Evolutionary conservation across 2,113 vertebrate species (phyloP).

Genomic region (Odontesthes bonariensis): DNA sequence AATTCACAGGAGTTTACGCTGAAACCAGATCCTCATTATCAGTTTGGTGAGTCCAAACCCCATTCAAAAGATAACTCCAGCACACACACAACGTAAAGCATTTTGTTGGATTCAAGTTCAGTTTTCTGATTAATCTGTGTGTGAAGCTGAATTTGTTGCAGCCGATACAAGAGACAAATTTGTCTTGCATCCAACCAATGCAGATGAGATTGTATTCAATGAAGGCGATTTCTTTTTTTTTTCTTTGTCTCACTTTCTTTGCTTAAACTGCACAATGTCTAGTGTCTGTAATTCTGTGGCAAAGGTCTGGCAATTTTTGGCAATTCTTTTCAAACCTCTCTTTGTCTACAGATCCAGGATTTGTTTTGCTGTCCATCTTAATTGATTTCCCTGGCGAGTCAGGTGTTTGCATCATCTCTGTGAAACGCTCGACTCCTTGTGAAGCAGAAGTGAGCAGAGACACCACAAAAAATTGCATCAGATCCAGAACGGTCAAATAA

Average conservation of each 20-base stretch:
- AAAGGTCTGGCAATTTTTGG: not conserved
- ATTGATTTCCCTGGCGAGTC: constrained; percentile 21
- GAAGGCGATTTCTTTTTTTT: not conserved
- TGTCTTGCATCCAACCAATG: too few species aligned
- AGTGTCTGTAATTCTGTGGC: not conserved
- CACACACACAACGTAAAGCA: not conserved
- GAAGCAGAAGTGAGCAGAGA: constrained; percentile 14
- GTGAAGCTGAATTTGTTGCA: too few species aligned
- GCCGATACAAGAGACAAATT: too few species aligned
- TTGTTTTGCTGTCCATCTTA: constrained; percentile 20
- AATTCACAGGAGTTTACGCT: not conserved
- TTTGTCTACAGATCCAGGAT: constrained; percentile 23
- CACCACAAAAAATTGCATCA: constrained; percentile 21
- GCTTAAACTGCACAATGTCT: not conserved
- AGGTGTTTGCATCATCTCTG: constrained; percentile 31
- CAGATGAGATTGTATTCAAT: too few species aligned
- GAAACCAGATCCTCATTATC: not conserved
- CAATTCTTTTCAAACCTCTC: not conserved
- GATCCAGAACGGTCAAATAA: constrained; percentile 18
- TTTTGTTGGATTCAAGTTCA: too few species aligned
- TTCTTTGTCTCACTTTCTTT: not conserved
- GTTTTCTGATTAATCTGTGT: not conserved
- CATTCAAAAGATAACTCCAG: not conserved
- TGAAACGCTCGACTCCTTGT: constrained; percentile 28
- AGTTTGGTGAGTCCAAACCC: not conserved